These are phyloP conservation scores for Typhlichthys eigenmanni DNA, from an alignment of 2,797 vertebrate species.

Conservation along the genomic window DNA sequence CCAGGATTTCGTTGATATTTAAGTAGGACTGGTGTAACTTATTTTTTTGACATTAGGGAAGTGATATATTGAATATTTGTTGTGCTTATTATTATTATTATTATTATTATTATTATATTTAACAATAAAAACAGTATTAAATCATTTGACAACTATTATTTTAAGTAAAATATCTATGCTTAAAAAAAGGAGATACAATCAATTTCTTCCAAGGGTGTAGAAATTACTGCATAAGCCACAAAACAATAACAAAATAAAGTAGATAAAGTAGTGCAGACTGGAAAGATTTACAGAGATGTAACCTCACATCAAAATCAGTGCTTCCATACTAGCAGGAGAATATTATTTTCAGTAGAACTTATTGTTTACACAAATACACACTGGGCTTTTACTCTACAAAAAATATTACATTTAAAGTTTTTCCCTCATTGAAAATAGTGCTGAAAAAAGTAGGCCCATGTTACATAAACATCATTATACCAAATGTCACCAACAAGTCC, in stretches of 20 bases:
- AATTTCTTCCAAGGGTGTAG: constrained; percentile 2
- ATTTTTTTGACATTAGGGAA: constrained; percentile 14
- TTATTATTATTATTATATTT: background rate
- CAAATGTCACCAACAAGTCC: background rate
- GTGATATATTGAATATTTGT: background rate
- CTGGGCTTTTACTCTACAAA: constrained; percentile 8
- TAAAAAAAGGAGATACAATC: constrained; percentile 3
- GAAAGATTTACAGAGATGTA: constrained; percentile 4
- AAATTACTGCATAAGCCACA: constrained; percentile 10
- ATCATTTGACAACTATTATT: constrained; percentile 15
- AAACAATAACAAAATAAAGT: background rate
- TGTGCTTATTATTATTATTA: background rate
- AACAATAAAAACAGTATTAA: constrained; percentile 3
- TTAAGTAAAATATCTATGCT: constrained; percentile 1
- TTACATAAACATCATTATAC: constrained; percentile 1
- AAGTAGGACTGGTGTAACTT: constrained; percentile 13
- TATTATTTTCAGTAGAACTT: constrained; percentile 25
- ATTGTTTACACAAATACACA: background rate
- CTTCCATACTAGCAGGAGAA: constrained; percentile 18
- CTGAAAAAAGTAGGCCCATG: constrained; percentile 9
- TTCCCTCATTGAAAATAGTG: constrained; percentile 6
- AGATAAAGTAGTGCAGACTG: constrained; percentile 42
- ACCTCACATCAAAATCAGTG: constrained; percentile 48
- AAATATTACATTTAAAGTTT: background rate
- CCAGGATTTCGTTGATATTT: constrained; percentile 3